Conservation (phyloP, 1,140 invertebrate genomes). For the Centruroides vittatus region DNA sequence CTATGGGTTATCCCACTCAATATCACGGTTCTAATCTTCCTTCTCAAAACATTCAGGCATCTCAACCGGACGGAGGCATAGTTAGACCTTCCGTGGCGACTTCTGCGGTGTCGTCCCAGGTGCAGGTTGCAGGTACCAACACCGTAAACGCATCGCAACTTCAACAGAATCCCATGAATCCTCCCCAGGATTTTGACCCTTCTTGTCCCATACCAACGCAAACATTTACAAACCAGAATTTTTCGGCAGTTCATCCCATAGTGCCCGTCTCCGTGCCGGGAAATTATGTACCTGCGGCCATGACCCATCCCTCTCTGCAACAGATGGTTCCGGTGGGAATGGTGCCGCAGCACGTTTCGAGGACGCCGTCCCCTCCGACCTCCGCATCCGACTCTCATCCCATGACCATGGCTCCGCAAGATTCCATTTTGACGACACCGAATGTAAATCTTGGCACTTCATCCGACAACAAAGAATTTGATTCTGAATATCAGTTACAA, state of each 20-base stretch:
- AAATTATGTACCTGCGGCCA: slow-evolving; percentile 7
- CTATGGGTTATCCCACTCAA: background rate
- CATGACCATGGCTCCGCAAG: slow-evolving; percentile 1
- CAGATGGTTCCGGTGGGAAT: slow-evolving; percentile 6
- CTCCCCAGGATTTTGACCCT: slow-evolving; percentile 11
- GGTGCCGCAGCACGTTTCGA: slow-evolving; percentile 4
- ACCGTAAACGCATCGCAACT: background rate
- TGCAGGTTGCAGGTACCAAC: background rate
- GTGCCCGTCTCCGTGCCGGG: slow-evolving; percentile 2
- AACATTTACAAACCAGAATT: slow-evolving; percentile 21
- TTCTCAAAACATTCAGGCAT: too few species aligned
- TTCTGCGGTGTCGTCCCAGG: background rate
- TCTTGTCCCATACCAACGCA: slow-evolving; percentile 19
- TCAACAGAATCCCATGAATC: background rate
- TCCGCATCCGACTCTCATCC: background rate
- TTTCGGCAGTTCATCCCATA: slow-evolving; percentile 11
- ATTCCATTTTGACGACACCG: background rate
- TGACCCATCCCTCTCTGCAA: slow-evolving; percentile 1
- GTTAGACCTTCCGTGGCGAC: background rate
- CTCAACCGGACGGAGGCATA: background rate
- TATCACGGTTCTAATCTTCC: background rate
- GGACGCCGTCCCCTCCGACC: slow-evolving; percentile 1
- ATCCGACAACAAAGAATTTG: too few species aligned
- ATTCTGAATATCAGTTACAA: too few species aligned
- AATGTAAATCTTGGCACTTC: too few species aligned